These are phyloP conservation scores for Empis stercorea DNA, from an alignment of 2,888 invertebrate genomes.

Conservation along the genomic window DNA sequence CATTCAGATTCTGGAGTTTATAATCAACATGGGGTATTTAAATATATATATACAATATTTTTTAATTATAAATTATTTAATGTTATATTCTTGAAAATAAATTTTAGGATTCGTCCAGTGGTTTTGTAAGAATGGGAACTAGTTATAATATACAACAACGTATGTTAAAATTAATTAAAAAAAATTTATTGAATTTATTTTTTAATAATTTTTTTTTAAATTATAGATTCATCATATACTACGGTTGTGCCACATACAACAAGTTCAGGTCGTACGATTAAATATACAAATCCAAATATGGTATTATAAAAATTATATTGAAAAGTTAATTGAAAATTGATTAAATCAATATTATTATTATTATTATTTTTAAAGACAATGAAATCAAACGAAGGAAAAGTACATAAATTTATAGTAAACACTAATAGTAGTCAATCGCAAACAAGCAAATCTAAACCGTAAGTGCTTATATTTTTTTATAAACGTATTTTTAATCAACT, in stretches of 20 bases:
- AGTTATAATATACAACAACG: conserved; percentile 26
- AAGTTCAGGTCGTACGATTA: background rate
- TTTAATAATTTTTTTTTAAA: background rate
- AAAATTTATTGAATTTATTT: background rate
- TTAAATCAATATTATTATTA: background rate
- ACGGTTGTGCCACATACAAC: conserved; percentile 15
- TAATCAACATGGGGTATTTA: conserved; percentile 7
- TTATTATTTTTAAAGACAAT: conserved; percentile 7
- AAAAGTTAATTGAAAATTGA: background rate
- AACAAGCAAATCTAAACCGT: conserved; percentile 34
- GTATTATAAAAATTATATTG: background rate
- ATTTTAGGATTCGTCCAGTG: conserved; percentile 25
- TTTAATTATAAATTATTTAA: background rate
- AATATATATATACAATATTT: background rate
- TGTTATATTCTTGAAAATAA: conserved; percentile 4
- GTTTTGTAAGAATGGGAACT: conserved; percentile 28
- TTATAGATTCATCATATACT: conserved; percentile 25
- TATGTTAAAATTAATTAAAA: conserved; percentile 16
- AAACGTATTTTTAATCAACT: too few species aligned
- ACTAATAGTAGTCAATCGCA: conserved; percentile 22
- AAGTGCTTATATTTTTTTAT: conserved; percentile 15
- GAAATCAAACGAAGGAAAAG: conserved; percentile 17
- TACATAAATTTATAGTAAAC: conserved; percentile 25
- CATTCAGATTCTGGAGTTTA: conserved; percentile 6
- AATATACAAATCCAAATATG: background rate